These are phyloP conservation scores for Peromyscus californicus DNA, from an alignment of 2,113 vertebrate species.

Conservation along the genomic window DNA sequence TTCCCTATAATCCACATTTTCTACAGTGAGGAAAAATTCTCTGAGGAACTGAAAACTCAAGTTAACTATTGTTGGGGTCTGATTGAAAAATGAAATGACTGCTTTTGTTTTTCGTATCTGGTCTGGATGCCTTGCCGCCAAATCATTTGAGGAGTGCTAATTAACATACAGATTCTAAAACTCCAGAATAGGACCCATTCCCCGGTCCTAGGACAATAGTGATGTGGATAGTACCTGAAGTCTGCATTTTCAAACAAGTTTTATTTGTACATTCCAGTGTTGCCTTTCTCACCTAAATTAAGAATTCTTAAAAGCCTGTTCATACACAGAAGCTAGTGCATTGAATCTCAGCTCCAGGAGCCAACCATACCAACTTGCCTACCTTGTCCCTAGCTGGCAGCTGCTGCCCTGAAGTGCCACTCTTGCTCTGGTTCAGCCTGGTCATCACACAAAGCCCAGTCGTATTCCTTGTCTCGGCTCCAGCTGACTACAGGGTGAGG, in stretches of 20 bases:
- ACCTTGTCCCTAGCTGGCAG: neutral
- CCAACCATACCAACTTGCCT: neutral
- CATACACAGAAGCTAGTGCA: neutral
- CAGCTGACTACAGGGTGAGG: neutral
- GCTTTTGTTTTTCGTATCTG: neutral
- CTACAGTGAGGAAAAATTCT: neutral
- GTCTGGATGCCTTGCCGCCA: neutral
- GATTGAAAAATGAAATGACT: neutral
- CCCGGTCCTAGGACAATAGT: neutral
- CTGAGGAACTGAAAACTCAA: neutral
- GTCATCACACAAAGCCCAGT: neutral
- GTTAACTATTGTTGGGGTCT: neutral
- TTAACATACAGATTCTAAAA: neutral
- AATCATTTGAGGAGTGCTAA: neutral
- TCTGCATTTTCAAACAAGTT: neutral
- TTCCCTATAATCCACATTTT: neutral
- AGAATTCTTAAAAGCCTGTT: neutral
- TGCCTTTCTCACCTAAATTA: neutral
- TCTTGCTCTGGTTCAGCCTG: neutral
- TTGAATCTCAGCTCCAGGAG: neutral
- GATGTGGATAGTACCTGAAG: neutral
- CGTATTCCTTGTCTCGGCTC: neutral
- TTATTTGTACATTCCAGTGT: neutral
- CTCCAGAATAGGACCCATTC: neutral
- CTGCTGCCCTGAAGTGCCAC: neutral